Evolutionary conservation across 2,797 vertebrate species (phyloP), one percentile per base, ranked within the genome.

Genomic region (Synanceia verrucosa): DNA sequence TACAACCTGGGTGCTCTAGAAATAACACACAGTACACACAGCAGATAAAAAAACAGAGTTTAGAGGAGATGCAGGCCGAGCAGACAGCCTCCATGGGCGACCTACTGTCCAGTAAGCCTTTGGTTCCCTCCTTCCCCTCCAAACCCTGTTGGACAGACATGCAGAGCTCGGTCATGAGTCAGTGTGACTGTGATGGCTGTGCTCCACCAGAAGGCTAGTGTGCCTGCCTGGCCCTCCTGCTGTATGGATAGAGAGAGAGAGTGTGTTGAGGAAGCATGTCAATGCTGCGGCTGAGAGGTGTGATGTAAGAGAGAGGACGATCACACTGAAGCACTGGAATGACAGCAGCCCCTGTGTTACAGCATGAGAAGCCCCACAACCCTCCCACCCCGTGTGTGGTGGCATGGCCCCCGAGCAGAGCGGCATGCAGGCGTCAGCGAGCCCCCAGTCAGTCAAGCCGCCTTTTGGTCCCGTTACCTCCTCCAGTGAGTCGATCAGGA

Each of bases 401-500:
- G 76, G 81, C 86, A 92, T 92, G 89, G 78, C 72, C 81, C 89
- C 77, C 78, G 77, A 86, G 91, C 90, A 89, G 86, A 91, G 89
- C 78, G 63, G 84, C 92, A 93, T 92, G 92, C 92, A 92, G 81
- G 86, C 74, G 16, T 86, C 84, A 87, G 85, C 70, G 85, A 88
- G 76, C 82, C 88, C 86, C 89, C 87, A 65, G 86, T 87, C 87
- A 84, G 85, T 77, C 75, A 77, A 87, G 89, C 84, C 72, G 81
- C 81, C 56, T 81, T 85, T 80, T 80, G 86, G 83, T 84, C 86
- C 85, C 78, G 79, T 94, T 95, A 95, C 95, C 94, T 94, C 93
- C 95, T 98, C 95, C 85, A 97, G 91, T 28, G 94, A 91, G 91
- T 97, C 91, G 85, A 91, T 95, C 90, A 97, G 95, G 88, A 98